Evolutionary conservation across 2,797 vertebrate species (phyloP).

Genomic region (Phalloptychus januarius): DNA sequence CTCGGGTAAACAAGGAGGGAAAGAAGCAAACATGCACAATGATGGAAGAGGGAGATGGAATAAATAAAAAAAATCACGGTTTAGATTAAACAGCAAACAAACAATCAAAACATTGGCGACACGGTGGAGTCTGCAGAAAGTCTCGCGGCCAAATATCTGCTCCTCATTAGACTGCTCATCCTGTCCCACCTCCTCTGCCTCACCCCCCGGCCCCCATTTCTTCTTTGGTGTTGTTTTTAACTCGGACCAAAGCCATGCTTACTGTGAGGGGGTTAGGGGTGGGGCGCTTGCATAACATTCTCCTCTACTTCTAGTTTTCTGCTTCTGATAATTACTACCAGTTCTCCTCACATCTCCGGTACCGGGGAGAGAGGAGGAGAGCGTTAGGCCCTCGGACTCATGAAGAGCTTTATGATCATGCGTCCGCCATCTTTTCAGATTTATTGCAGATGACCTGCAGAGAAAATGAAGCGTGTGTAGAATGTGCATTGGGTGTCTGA

Average conservation of each 20-base stretch:
- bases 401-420: constrained; percentile 40
- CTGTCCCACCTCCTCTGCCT: constrained; percentile 2
- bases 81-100: neutral
- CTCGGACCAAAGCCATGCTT: constrained; percentile 56
- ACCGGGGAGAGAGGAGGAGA: constrained; percentile 26
- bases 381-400: constrained; percentile 15
- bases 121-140: constrained; percentile 10
- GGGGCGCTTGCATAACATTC: constrained; percentile 40
- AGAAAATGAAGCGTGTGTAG: constrained; percentile 17
- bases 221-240: constrained; percentile 42
- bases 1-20: neutral
- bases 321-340: constrained; percentile 62
- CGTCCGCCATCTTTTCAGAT: constrained; percentile 31
- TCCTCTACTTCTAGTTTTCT: constrained; percentile 11
- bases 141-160: constrained; percentile 49
- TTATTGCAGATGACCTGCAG: constrained; percentile 27
- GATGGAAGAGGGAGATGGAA: neutral
- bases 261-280: neutral
- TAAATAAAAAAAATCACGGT: neutral
- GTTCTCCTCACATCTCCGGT: constrained; percentile 28
- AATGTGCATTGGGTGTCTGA: constrained; percentile 1
- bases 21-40: neutral
- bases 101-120: neutral
- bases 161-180: constrained; percentile 41
- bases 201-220: constrained; percentile 25